Percentiles rank a stretch among this genome's conserved stretches.
phyloP scores from a whole-genome alignment of 2,113 vertebrate genomes.

The Bungarus multicinctus region DNA sequence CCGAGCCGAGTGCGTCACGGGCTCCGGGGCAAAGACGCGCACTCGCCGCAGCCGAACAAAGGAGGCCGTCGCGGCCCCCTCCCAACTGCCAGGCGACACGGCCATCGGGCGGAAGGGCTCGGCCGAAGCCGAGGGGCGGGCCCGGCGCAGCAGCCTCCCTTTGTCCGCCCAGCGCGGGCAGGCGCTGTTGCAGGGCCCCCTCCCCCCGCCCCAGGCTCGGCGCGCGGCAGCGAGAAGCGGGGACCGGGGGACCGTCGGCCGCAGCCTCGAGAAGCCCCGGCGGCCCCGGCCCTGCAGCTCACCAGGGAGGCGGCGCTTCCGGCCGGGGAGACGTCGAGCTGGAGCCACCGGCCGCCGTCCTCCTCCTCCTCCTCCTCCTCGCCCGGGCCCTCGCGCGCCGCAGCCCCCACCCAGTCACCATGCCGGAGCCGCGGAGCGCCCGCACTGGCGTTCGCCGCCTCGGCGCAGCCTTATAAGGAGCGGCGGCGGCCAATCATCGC shows the following conservation, averaged over 20 bases:
- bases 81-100: too few relatives aligned
- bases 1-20: neutral
- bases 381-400: too few relatives aligned
- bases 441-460: neutral
- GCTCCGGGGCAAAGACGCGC: neutral
- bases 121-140: neutral
- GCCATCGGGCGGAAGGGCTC: neutral
- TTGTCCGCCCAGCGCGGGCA: neutral
- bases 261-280: too few relatives aligned
- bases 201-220: neutral
- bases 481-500: constrained; percentile 18
- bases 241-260: too few relatives aligned
- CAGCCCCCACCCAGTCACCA: neutral
- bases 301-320: neutral
- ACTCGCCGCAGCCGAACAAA: neutral
- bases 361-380: too few relatives aligned
- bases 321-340: neutral
- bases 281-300: neutral
- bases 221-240: too few relatives aligned
- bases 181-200: too few relatives aligned
- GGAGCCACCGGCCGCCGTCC: neutral
- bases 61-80: neutral
- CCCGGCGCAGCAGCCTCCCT: neutral
- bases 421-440: neutral
- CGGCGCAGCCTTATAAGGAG: constrained; percentile 16